Base-by-base conservation (phyloP, 2,888 invertebrate species). In the Agriopis leucophaearia region DNA sequence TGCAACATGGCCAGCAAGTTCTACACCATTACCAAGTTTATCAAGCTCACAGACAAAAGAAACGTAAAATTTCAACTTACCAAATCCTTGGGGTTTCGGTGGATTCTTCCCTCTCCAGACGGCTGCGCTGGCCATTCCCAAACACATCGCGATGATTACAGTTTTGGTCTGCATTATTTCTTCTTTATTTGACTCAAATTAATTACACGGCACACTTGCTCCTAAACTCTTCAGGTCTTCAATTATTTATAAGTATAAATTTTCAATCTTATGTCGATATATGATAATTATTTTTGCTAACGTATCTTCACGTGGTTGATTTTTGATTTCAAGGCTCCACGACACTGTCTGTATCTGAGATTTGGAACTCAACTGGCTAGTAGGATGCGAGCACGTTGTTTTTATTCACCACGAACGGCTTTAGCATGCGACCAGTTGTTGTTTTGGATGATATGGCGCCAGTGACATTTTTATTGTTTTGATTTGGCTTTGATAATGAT, bases 151-250 rank as follows among this genome's bases (percentile, higher is more conserved):
- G 38, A 91, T 66, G 70, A 87, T 70, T 61, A 88, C 72, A 70
- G 86, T 81, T 78, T 86, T 88, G 66, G 84, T 82, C 82, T 89
- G 83, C 89, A 89, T 90, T 77, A 83, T 86, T 55, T 40, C 36
- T 44, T 51, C 3, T 60, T 60, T 48, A 58, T 66, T 61, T 38
- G 6, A 16, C 12, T 54, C 35, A 51, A 54, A 15, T 0, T 55
- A 65, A 44, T 18, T 58, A 16, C 18, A 60, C 44, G 42, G 56
- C n/a, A 54, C 66, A 73, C 64, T 64, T 64, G 1, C 52, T 48
- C 66, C 42, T 18, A 50, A 63, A 50, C 51, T 36, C 51, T 18
- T 54, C 55, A 12, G 44, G 42, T 18, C 55, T 44, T 60, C 60
- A 18, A 47, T 10, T 55, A 1, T 10, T 44, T 44, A 56, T 44